Evolutionary conservation across 2,797 vertebrate genomes (phyloP), one percentile per base, ranked within the genome.

Genomic region (Spinibarbus caldwelli): DNA sequence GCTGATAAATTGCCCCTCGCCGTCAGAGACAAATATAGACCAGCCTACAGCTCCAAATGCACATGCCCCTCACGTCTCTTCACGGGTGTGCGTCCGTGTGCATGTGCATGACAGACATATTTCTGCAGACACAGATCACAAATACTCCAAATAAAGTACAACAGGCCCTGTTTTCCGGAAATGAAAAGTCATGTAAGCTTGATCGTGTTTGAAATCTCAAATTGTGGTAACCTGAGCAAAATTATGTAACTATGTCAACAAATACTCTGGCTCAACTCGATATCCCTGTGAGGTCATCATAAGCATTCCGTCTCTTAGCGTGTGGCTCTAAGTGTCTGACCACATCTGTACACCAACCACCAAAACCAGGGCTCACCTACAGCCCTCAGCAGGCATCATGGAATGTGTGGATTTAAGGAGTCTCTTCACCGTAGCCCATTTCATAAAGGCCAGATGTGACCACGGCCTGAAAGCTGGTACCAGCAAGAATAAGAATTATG

Each of bases 341-440:
- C 45, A 1, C 49, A 70, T 66, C 8, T 49, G n/a, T 34, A 31
- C 47, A 19, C 70, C n/a, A 52, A 15, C n/a, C 49, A 29, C 26
- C 17, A 59, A 17, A 45, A 38, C 21, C 78, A 80, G 78, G 82
- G 66, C 45, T 84, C 10, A 77, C 62, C 36, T 70, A 31, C 34
- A 84, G 23, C 62, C 73, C 75, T 70, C 66, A 31, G 47, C 7
- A 26, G 47, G 49, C 73, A 84, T 38, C 49, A 80, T 85, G 83
- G 83, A 84, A 75, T 78, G 72, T 77, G 23, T 90, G 76, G 84
- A 90, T 6, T 77, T 92, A 36, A 87, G 36, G 10, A 72, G 84
- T 83, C 73, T 91, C 11, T 92, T 91, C 79, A 89, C 88, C 2
- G 91, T 91, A 4, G 88, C 89, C 0, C 91, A 92, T 0, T 92